These are phyloP conservation scores for Prochilodus magdalenae DNA, from an alignment of 2,113 vertebrate species.

Conservation along the genomic window DNA sequence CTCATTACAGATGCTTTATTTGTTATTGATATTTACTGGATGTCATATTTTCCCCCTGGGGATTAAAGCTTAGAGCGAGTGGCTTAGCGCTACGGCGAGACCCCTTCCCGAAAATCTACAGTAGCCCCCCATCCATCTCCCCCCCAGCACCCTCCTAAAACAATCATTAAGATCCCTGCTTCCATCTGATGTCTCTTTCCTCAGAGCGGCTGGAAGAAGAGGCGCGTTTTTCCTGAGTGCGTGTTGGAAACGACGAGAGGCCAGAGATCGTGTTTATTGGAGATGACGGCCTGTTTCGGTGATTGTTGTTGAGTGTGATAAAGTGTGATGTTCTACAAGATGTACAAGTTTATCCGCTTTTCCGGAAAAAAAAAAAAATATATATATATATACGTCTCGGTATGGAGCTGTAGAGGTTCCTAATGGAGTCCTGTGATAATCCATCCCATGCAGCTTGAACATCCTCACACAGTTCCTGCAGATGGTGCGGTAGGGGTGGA, in stretches of 20 bases:
- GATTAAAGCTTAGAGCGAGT: slow-evolving; percentile 56
- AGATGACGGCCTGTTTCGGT: not conserved
- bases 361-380: too few relatives aligned
- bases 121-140: slow-evolving; percentile 12
- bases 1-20: slow-evolving; percentile 68
- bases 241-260: too few relatives aligned
- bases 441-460: too few relatives aligned
- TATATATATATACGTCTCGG: too few relatives aligned
- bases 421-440: too few relatives aligned
- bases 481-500: too few relatives aligned
- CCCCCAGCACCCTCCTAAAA: not conserved
- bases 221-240: not conserved
- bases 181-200: slow-evolving; percentile 29
- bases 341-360: not conserved
- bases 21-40: slow-evolving; percentile 84
- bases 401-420: too few relatives aligned
- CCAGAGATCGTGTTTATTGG: not conserved
- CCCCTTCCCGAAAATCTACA: slow-evolving; percentile 11
- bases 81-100: slow-evolving; percentile 47
- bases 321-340: slow-evolving; percentile 10
- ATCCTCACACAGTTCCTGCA: too few relatives aligned
- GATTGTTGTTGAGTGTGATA: not conserved
- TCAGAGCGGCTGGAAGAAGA: not conserved
- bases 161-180: slow-evolving; percentile 28
- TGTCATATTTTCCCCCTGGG: slow-evolving; percentile 55